phyloP scores from a whole-genome alignment of 2,113 vertebrate species.

The Spea bombifrons region DNA sequence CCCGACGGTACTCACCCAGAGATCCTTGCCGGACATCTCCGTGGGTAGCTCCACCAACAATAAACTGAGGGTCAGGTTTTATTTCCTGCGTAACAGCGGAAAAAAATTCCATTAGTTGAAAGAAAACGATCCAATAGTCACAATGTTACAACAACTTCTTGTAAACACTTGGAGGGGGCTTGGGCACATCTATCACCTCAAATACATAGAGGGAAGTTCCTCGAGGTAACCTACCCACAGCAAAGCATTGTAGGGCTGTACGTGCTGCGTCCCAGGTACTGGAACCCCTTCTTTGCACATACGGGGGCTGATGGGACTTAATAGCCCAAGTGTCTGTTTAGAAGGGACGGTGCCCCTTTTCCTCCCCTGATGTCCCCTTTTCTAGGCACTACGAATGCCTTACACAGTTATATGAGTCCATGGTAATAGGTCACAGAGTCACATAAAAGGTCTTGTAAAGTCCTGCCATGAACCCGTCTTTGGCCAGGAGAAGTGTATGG shows the following conservation, averaged over 20 bases:
- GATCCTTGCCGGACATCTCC: slow-evolving; percentile 83
- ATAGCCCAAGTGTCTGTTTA: no score
- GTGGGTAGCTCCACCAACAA: slow-evolving; percentile 77
- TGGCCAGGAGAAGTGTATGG: no score
- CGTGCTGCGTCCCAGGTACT: slow-evolving; percentile 58
- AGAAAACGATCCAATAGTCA: no score
- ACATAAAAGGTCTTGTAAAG: no score
- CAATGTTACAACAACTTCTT: neutral
- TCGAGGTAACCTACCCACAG: neutral
- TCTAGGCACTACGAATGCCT: no score
- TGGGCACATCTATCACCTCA: neutral
- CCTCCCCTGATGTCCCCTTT: no score
- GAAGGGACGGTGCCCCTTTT: no score
- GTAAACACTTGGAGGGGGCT: neutral
- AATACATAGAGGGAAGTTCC: neutral
- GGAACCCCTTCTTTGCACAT: no score
- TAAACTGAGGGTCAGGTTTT: slow-evolving; percentile 78
- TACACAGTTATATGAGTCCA: no score
- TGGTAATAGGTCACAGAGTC: no score
- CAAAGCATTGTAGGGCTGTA: neutral
- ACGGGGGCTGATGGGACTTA: no score
- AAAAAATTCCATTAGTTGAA: neutral
- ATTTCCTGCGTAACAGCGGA: slow-evolving; percentile 70
- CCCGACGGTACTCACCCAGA: slow-evolving; percentile 68
- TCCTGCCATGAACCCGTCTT: no score